Conservation (phyloP, 2,888 invertebrate genomes). For the Teleiodes luculella region DNA sequence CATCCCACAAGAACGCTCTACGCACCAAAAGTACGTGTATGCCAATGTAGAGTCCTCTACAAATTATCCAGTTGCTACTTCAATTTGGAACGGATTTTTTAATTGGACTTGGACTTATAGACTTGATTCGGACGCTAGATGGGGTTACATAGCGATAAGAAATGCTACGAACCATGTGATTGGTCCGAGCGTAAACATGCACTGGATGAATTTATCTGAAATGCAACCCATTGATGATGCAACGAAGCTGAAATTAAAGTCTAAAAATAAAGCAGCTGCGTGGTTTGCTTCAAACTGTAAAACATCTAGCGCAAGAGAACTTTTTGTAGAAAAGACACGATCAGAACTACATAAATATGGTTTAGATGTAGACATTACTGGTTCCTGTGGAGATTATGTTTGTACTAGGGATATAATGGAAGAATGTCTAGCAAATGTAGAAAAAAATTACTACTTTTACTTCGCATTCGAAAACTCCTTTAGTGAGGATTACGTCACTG, state of each 20-base stretch:
- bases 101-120: constrained; percentile 64
- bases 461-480: constrained; percentile 60
- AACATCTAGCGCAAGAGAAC: constrained; percentile 46
- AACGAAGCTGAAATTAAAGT: constrained; percentile 30
- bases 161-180: constrained; percentile 40
- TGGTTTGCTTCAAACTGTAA: constrained; percentile 59
- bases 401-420: constrained; percentile 44
- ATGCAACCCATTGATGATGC: constrained; percentile 34
- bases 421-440: constrained; percentile 41
- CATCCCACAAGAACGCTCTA: constrained; percentile 36
- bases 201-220: constrained; percentile 37
- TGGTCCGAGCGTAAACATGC: constrained; percentile 40
- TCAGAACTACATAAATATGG: constrained; percentile 37
- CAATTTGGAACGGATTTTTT: constrained; percentile 47
- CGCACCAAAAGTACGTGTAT: constrained; percentile 53
- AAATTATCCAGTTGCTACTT: constrained; percentile 44
- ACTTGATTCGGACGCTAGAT: constrained; percentile 33
- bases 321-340: constrained; percentile 36
- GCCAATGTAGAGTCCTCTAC: constrained; percentile 52
- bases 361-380: constrained; percentile 48
- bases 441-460: constrained; percentile 56
- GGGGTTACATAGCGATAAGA: constrained; percentile 49
- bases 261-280: constrained; percentile 44
- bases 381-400: constrained; percentile 43
- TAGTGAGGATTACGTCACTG: constrained; percentile 62